phyloP scores from a whole-genome alignment of 1,140 invertebrate genomes.

The Caenorhabditis inopinata region DNA sequence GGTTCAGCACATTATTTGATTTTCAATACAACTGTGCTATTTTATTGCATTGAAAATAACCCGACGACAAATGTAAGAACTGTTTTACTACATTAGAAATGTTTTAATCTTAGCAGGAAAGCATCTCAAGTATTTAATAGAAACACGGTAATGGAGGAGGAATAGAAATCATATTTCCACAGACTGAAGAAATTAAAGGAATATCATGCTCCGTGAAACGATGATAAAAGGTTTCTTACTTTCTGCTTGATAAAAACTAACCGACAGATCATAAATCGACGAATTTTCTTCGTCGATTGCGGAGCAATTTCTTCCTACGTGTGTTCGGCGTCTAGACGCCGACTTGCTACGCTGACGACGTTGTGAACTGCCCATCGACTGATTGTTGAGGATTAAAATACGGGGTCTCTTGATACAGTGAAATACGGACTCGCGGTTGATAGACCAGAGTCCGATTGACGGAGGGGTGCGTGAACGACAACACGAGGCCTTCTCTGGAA shows the following conservation, averaged over 20 bases:
- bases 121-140: too few species aligned
- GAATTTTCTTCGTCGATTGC: not conserved
- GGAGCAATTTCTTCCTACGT: not conserved
- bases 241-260: not conserved
- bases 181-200: not conserved
- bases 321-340: not conserved
- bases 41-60: too few species aligned
- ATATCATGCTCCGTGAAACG: slow-evolving; percentile 23
- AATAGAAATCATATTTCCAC: not conserved
- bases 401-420: too few species aligned
- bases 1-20: too few species aligned
- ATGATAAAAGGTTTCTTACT: slow-evolving; percentile 3
- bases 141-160: too few species aligned
- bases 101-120: too few species aligned
- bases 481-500: slow-evolving; percentile 5
- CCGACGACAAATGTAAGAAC: too few species aligned
- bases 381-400: not conserved
- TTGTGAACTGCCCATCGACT: not conserved
- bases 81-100: too few species aligned
- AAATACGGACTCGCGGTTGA: not conserved
- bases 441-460: not conserved
- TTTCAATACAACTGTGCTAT: too few species aligned
- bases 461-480: not conserved
- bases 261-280: slow-evolving; percentile 2
- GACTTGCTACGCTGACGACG: slow-evolving; percentile 18